Conservation (phyloP, 1,140 invertebrate species). For the Sycophaga agraensis region DNA sequence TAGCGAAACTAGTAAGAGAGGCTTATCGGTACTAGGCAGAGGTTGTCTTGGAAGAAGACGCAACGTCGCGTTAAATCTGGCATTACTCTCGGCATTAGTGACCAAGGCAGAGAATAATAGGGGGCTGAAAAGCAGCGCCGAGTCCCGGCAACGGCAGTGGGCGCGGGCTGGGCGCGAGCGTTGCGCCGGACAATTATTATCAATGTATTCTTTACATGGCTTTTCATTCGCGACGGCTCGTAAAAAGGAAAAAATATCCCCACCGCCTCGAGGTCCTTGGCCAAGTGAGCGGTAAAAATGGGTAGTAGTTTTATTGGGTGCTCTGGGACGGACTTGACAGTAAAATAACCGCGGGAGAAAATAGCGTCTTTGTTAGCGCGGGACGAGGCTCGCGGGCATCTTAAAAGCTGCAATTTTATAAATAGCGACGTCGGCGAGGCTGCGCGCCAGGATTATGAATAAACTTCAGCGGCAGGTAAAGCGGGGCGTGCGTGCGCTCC, state of each 20-base stretch:
- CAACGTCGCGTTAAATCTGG: too few species aligned
- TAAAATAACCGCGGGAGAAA: not conserved
- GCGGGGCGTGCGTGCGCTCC: not conserved
- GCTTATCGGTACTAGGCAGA: too few species aligned
- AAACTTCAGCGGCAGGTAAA: slow-evolving; percentile 1
- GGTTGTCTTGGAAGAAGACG: too few species aligned
- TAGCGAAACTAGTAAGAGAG: too few species aligned
- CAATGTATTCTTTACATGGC: too few species aligned
- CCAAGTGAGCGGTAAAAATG: not conserved
- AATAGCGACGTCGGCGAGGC: not conserved
- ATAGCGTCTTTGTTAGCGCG: not conserved
- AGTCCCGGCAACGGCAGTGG: too few species aligned
- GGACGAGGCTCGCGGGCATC: not conserved
- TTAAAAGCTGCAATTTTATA: slow-evolving; percentile 18
- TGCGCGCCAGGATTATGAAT: not conserved
- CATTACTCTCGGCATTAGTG: too few species aligned
- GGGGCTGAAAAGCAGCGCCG: too few species aligned
- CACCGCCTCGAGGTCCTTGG: not conserved
- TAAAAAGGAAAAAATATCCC: too few species aligned
- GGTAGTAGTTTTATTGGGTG: not conserved
- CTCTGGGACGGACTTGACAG: not conserved
- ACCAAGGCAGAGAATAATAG: too few species aligned
- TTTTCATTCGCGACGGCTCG: not conserved
- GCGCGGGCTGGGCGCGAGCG: too few species aligned
- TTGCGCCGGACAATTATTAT: too few species aligned